phyloP scores from a whole-genome alignment of 2,797 vertebrate species.

The Botia almorhae region DNA sequence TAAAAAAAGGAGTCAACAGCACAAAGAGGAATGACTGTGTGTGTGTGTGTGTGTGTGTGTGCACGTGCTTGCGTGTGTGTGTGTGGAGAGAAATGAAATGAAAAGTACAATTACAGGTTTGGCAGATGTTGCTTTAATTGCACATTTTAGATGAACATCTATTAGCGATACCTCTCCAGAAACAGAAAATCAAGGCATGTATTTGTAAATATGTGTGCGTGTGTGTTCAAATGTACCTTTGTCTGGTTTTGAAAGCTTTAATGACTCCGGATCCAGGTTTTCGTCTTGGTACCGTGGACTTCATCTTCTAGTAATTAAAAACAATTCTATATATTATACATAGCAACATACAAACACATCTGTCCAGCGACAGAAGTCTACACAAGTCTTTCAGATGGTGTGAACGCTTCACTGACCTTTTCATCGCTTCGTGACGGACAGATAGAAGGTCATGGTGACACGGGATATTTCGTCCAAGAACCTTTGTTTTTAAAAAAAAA shows the following conservation, averaged over 20 bases:
- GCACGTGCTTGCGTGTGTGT: no score
- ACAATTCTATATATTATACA: not conserved
- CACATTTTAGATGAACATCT: not conserved
- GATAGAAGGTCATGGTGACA: not conserved
- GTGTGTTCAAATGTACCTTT: constrained; percentile 12
- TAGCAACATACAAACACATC: not conserved
- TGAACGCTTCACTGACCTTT: constrained; percentile 1
- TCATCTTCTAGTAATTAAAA: constrained; percentile 46
- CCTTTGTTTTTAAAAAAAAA: no score
- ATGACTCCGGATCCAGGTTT: constrained; percentile 16
- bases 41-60: not conserved
- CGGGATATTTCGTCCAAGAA: not conserved
- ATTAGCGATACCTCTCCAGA: not conserved
- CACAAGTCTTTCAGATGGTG: not conserved
- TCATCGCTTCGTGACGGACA: not conserved
- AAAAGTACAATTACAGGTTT: not conserved
- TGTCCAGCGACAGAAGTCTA: not conserved
- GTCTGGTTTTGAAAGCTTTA: constrained; percentile 50
- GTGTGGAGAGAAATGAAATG: not conserved
- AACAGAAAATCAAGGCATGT: not conserved
- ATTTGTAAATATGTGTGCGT: not conserved
- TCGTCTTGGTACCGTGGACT: constrained; percentile 46
- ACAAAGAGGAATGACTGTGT: no score
- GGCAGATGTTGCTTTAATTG: not conserved
- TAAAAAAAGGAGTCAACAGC: no score